Conservation (phyloP, 2,888 invertebrate species). For the Caenorhabditis sp. region DNA sequence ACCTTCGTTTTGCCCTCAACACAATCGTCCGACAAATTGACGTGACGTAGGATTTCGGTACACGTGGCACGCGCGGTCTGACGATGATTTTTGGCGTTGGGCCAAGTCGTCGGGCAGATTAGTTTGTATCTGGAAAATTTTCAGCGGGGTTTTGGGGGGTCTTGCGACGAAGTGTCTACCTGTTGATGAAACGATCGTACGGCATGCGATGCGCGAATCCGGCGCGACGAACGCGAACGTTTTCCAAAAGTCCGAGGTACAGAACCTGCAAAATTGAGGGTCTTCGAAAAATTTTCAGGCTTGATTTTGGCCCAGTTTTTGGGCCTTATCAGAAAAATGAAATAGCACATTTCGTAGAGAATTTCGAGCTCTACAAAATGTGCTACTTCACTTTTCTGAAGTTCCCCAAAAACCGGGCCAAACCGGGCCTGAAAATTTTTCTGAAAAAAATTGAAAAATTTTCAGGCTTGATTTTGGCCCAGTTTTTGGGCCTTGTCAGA, state of each 20-base stretch:
- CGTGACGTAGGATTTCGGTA: slow-evolving; percentile 79
- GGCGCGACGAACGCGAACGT: slow-evolving; percentile 91
- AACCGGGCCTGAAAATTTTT: no score
- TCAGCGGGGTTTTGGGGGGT: background rate
- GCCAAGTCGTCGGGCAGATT: slow-evolving; percentile 95
- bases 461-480: no score
- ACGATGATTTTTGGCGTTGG: slow-evolving; percentile 86
- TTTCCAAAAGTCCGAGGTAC: slow-evolving; percentile 91
- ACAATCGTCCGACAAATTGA: slow-evolving; percentile 82
- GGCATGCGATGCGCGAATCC: slow-evolving; percentile 95
- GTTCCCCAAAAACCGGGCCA: no score
- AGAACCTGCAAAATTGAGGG: slow-evolving; percentile 69
- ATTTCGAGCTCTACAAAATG: no score
- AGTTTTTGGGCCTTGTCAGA: no score
- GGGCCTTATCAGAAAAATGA: no score
- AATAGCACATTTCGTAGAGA: no score
- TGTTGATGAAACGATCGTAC: slow-evolving; percentile 89
- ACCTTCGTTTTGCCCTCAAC: slow-evolving; percentile 94
- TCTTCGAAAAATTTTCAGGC: background rate
- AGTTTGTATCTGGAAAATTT: slow-evolving; percentile 85
- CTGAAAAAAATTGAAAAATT: no score
- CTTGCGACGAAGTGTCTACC: slow-evolving; percentile 72
- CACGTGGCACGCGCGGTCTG: slow-evolving; percentile 73
- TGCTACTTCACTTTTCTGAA: no score
- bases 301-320: background rate